Base-by-base conservation (phyloP, 2,797 vertebrate genomes). In the Sebastes aleutianus region DNA sequence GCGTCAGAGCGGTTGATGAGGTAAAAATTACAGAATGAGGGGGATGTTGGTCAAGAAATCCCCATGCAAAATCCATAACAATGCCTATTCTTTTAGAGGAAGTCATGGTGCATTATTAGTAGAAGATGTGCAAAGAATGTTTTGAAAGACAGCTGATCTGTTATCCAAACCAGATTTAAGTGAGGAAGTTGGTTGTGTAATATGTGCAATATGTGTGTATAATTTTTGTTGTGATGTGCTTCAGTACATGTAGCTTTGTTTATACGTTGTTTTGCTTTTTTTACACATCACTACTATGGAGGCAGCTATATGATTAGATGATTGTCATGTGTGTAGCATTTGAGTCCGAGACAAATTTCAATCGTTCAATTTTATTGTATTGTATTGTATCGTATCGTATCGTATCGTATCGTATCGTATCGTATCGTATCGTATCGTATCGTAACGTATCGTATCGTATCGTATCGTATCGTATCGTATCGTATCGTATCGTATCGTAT, bases 71-170 rank as follows among this genome's bases (percentile, higher is more conserved):
- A 78, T 39, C 9, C 1, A 8, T 3, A 36, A 84, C 68, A 86
- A 65, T 82, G 29, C 1, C 10, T n/a, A 57, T 86, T 87, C 59
- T 83, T 83, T 68, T 13, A 34, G 9, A 14, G 74, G 85, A 85
- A 83, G 61, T 77, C 70, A 10, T 50, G 26, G 36, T n/a, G 24
- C 14, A 36, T 31, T 58, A 14, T 54, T 13, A 20, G 9, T 47
- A 7, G 10, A 76, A 65, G 2, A 16, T 32, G 10, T 34, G 7
- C 22, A 75, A 71, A 56, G 13, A 70, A 62, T 68, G 8, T 34
- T 47, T 6, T 36, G 2, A 50, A 22, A 54, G 0, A 27, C n/a
- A 76, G 18, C 24, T 36, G 39, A 34, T 61, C n/a, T 43, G n/a
- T 76, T 22, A 76, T 81, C n/a, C 5, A 54, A 74, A 72, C 0